A percentile compares a stretch with the other conserved stretches of the same genome.
phyloP scores from a whole-genome alignment of 2,797 vertebrate species.

The Podargus strigoides region DNA sequence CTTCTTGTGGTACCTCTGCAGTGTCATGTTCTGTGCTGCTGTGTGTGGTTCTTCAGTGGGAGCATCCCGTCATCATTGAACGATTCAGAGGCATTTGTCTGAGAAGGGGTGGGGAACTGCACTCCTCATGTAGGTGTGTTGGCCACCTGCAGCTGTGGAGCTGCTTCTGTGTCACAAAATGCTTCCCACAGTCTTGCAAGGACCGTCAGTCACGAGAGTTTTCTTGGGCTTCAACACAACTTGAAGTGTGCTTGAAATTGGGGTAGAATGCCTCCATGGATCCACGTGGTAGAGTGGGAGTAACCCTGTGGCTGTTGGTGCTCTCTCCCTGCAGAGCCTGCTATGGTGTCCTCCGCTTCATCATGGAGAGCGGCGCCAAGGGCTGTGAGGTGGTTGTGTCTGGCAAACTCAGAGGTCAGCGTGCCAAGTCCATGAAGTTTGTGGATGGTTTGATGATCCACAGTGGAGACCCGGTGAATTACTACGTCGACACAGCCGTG shows the following conservation, averaged over 20 bases:
- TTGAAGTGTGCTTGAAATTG: neutral
- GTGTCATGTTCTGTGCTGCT: constrained; percentile 67
- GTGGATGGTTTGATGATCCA: constrained; percentile 99
- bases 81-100: constrained; percentile 97
- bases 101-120: constrained; percentile 80
- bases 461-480: constrained; percentile 97
- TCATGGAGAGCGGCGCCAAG: constrained; percentile 98
- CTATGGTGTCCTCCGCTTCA: constrained; percentile 96
- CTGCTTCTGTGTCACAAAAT: neutral
- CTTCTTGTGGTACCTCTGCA: neutral
- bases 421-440: constrained; percentile 99
- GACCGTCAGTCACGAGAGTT: neutral
- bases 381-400: constrained; percentile 97
- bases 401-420: constrained; percentile 94
- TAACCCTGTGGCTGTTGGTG: neutral
- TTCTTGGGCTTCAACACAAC: neutral
- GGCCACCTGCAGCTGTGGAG: neutral
- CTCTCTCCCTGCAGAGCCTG: constrained; percentile 80
- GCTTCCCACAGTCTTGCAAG: neutral
- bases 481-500: constrained; percentile 96
- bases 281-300: accelerated
- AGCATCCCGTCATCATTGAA: constrained; percentile 65
- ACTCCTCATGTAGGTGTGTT: accelerated
- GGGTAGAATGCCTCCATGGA: accelerated
- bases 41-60: constrained; percentile 8